Base-by-base conservation (phyloP, 1,140 invertebrate species). In the Dolichoris vasculosae region DNA sequence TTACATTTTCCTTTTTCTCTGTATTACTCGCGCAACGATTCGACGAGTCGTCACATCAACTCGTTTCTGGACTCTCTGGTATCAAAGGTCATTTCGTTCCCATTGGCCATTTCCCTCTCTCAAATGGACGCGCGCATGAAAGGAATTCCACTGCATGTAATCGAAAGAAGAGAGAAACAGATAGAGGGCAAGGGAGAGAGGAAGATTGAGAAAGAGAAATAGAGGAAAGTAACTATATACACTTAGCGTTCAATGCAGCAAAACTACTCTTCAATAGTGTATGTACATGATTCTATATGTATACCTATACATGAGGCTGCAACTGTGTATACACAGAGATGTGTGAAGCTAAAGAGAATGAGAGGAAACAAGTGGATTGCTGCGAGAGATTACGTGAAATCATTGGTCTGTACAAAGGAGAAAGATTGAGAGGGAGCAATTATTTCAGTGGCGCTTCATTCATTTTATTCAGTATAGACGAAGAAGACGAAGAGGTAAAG, bases 311-410 rank as follows among this genome's bases (percentile, higher is more conserved):
- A 64, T 69, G 79, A 15, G 73, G 6, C 64, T 71, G 69, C 26
- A 75, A 4, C 63, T 35, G 82, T 30, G 13, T 17, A 20, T 11
- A 20, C 17, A 17, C 20, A 55, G 17, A 17, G 51, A 26, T 9
- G 64, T 9, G 79, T 17, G 67, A 63, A 87, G 86, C 73, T 83
- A 73, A 71, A 84, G 80, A 84, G 55, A 73, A 84, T 15, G 76
- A 67, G 77, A 87, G 83, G 84, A 88, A 87, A 88, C 86, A 89
- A 89, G 87, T 88, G 88, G 89, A 90, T 89, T 81, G 84, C 69
- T 63, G 35, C 26, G 69, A 85, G 84, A 85, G 84, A 85, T 85
- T 85, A 78, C 84, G 69, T 79, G 71, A 82, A 85, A 85, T 81
- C 85, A 82, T 86, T 86, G 79, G 85, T 69, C 77, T 59, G 83